A percentile compares a stretch with the other conserved stretches of the same genome.
Evolutionary conservation across 2,113 vertebrate genomes (phyloP).

Genomic region (Rutilus rutilus): DNA sequence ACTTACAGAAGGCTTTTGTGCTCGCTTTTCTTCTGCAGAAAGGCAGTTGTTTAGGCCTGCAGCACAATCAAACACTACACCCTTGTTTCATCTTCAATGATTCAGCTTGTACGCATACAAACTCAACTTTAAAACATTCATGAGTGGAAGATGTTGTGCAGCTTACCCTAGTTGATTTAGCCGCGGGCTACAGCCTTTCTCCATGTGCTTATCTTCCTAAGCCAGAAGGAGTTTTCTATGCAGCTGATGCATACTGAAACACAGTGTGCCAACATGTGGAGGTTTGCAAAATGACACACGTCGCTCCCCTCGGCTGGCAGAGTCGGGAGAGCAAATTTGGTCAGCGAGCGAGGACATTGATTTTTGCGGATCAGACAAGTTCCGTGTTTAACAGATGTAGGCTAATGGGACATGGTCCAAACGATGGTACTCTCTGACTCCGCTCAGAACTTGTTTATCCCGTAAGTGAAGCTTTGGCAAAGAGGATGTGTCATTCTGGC

Average conservation of each 20-base stretch:
- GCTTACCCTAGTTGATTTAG: constrained; percentile 46
- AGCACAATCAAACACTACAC: constrained; percentile 33
- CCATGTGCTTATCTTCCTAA: constrained; percentile 34
- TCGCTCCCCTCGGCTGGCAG: constrained; percentile 1
- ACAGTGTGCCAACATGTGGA: constrained; percentile 34
- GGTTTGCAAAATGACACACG: constrained; percentile 34
- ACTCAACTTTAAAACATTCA: constrained; percentile 40
- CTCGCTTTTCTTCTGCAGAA: constrained; percentile 21
- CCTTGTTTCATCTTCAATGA: constrained; percentile 25
- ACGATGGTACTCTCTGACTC: constrained; percentile 21
- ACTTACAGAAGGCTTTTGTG: constrained; percentile 10
- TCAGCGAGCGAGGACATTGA: constrained; percentile 38
- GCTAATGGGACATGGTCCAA: constrained; percentile 37
- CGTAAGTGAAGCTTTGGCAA: constrained; percentile 25
- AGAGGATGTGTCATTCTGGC: not conserved
- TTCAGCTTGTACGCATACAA: constrained; percentile 22
- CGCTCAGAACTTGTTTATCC: constrained; percentile 26
- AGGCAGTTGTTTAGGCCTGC: constrained; percentile 34
- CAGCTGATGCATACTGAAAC: constrained; percentile 32
- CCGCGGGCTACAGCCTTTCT: constrained; percentile 30
- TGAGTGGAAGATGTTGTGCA: constrained; percentile 37
- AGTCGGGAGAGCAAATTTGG: constrained; percentile 20
- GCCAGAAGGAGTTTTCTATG: constrained; percentile 36
- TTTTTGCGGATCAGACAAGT: constrained; percentile 42
- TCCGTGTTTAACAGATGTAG: constrained; percentile 46